Conservation (phyloP, 2,113 vertebrate species). For the Hydrolagus affinis region DNA sequence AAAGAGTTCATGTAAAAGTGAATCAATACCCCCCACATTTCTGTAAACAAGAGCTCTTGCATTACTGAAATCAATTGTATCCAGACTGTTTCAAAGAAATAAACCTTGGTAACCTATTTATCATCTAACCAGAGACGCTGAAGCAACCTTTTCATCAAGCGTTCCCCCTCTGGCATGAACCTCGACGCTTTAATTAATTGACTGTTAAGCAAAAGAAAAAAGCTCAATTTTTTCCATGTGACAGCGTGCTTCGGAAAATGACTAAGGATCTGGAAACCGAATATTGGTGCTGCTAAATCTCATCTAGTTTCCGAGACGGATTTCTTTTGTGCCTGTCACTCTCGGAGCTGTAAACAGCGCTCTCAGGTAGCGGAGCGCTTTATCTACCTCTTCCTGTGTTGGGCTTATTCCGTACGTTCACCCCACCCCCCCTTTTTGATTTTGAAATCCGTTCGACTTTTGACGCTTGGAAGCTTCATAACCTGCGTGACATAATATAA, state of each 20-base stretch:
- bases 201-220: slow-evolving; percentile 1
- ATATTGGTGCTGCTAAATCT: background rate
- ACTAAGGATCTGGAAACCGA: background rate
- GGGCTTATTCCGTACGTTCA: background rate
- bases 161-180: background rate
- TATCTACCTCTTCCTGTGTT: too few relatives aligned
- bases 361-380: background rate
- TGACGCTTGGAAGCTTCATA: background rate
- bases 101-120: slow-evolving; percentile 11
- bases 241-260: background rate
- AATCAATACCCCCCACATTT: slow-evolving; percentile 14
- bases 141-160: background rate
- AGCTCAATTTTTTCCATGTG: background rate
- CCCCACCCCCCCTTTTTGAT: background rate
- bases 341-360: background rate
- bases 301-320: too few relatives aligned
- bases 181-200: slow-evolving; percentile 12
- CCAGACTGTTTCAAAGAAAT: slow-evolving; percentile 30
- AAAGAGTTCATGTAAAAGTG: slow-evolving; percentile 8
- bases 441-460: background rate
- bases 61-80: slow-evolving; percentile 25
- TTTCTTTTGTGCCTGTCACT: background rate
- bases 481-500: too few relatives aligned
- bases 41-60: slow-evolving; percentile 19
- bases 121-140: background rate